A percentile compares a stretch with the other conserved stretches of the same genome.
Evolutionary conservation across 2,888 invertebrate genomes (phyloP).

Genomic region (Pollenia amentaria): DNA sequence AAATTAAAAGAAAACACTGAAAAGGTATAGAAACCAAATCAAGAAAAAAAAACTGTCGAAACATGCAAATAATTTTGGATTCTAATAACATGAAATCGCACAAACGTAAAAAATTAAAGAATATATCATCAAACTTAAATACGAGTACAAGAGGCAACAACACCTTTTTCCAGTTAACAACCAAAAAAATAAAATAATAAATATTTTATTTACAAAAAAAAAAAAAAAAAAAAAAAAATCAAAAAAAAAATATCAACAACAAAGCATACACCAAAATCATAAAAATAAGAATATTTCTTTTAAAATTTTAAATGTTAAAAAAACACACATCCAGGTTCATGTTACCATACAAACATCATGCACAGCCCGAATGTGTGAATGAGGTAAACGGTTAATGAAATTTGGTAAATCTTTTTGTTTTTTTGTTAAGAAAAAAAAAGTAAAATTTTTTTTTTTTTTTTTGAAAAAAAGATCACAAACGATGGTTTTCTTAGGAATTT

Average conservation of each 20-base stretch:
- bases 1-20: conserved; percentile 57
- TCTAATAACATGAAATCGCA: conserved; percentile 65
- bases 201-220: not conserved
- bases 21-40: conserved; percentile 40
- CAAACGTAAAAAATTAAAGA: conserved; percentile 47
- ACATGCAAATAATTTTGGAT: conserved; percentile 75
- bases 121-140: conserved; percentile 29
- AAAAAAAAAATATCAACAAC: not conserved
- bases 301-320: conserved; percentile 18
- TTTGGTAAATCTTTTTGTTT: not conserved
- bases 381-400: conserved; percentile 35
- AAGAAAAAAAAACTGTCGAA: conserved; percentile 69
- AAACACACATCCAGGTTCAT: conserved; percentile 59
- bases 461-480: not conserved
- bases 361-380: conserved; percentile 21
- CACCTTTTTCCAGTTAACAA: conserved; percentile 47
- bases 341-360: conserved; percentile 56
- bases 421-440: conserved; percentile 15
- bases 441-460: conserved; percentile 11
- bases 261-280: conserved; percentile 41
- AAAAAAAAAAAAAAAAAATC: conserved; percentile 1
- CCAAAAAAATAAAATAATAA: conserved; percentile 8
- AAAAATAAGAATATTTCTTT: conserved; percentile 41
- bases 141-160: conserved; percentile 18
- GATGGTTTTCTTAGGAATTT: conserved; percentile 30